Evolutionary conservation across 2,888 invertebrate genomes (phyloP).

Genomic region (Drosophila borborema): DNA sequence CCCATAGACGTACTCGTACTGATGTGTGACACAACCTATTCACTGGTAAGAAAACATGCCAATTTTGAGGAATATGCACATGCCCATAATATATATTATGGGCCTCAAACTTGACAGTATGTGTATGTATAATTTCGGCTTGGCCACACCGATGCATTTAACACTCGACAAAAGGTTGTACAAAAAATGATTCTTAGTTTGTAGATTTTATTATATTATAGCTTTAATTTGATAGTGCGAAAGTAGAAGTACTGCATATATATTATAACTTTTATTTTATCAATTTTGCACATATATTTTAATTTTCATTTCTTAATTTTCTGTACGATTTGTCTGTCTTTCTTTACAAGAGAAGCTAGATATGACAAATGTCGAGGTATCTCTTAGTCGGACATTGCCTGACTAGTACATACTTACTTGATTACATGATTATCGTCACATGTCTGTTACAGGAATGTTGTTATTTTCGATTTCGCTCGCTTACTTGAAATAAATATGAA

Average conservation of each 20-base stretch:
- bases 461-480: neutral
- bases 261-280: neutral
- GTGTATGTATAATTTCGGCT: slow-evolving; percentile 2
- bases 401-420: neutral
- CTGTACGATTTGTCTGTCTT: too few relatives aligned
- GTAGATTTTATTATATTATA: neutral
- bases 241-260: neutral
- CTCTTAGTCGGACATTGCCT: neutral
- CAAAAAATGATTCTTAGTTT: neutral
- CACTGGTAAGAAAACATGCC: slow-evolving; percentile 90
- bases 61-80: slow-evolving; percentile 26
- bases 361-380: neutral
- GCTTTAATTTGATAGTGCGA: too few relatives aligned
- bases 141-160: neutral
- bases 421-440: neutral
- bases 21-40: slow-evolving; percentile 98
- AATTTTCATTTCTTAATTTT: neutral
- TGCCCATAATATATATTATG: neutral
- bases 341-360: too few relatives aligned
- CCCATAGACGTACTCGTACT: slow-evolving; percentile 98
- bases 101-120: neutral
- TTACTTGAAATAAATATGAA: neutral
- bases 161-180: neutral
- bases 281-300: neutral
- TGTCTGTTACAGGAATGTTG: neutral